A percentile compares a stretch with the other conserved stretches of the same genome.
Evolutionary conservation across 2,113 vertebrate genomes (phyloP).

Genomic region (Sylvietta virens): DNA sequence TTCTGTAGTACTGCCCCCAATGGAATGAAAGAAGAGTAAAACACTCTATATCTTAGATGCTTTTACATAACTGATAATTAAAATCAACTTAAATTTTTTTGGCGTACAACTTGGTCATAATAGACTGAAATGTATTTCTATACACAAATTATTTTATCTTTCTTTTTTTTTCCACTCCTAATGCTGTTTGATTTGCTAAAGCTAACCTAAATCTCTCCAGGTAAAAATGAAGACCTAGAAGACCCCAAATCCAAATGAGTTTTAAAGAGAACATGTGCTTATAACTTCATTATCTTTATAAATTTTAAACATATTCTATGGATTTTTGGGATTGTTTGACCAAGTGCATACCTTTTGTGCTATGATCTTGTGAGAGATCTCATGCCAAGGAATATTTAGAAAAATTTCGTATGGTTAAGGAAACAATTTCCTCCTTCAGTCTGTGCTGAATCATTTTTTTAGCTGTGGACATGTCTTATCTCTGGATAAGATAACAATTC

Average conservation of each 20-base stretch:
- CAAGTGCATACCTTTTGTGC: not conserved
- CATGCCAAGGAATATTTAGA: not conserved
- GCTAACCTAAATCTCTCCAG: not conserved
- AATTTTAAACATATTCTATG: not conserved
- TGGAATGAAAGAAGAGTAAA: not conserved
- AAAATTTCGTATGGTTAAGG: not conserved
- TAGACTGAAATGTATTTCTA: not conserved
- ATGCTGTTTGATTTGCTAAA: not conserved
- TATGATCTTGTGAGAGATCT: not conserved
- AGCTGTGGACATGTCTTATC: conserved; percentile 1
- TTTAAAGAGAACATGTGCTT: not conserved
- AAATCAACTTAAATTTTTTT: not conserved
- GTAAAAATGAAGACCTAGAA: not conserved
- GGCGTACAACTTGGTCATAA: not conserved
- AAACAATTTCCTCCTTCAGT: not conserved
- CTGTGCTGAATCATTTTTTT: not conserved
- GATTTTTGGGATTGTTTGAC: not conserved
- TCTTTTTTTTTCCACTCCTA: not conserved
- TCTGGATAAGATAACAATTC: not conserved
- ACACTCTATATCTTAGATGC: not conserved
- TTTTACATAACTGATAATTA: not conserved
- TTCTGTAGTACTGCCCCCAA: not conserved
- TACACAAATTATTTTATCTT: not conserved
- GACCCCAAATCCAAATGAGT: not conserved
- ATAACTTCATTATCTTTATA: not conserved